Evolutionary conservation across 2,113 vertebrate genomes (phyloP).

Genomic region (Azemiops feae): DNA sequence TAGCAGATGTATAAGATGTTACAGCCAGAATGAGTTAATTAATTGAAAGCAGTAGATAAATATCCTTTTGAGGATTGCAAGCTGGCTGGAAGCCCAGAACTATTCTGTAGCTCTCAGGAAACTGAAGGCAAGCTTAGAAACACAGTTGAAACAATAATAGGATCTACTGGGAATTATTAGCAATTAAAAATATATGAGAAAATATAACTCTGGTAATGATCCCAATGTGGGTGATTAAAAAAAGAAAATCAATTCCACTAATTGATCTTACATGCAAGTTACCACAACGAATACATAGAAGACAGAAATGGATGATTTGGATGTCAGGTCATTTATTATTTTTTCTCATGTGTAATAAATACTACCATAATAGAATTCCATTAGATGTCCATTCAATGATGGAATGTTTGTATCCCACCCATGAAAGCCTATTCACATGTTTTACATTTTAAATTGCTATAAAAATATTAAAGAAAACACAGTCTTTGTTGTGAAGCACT

Average conservation of each 20-base stretch:
- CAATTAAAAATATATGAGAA: neutral
- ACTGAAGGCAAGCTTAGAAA: neutral
- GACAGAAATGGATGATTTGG: too few species aligned
- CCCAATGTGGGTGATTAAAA: slow-evolving; percentile 11
- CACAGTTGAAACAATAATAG: neutral
- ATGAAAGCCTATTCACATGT: neutral
- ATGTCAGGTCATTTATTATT: neutral
- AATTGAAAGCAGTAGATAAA: neutral
- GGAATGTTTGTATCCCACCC: neutral
- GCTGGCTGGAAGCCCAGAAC: neutral
- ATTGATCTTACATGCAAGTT: neutral
- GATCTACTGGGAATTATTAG: neutral
- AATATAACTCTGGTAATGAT: neutral
- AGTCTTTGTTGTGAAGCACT: neutral
- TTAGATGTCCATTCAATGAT: neutral
- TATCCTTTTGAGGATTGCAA: neutral
- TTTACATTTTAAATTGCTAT: neutral
- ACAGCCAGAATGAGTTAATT: neutral
- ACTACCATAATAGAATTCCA: neutral
- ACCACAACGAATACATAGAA: neutral
- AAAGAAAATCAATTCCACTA: neutral
- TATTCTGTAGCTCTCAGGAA: neutral
- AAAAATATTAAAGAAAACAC: neutral
- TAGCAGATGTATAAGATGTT: neutral
- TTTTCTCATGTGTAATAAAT: too few species aligned